Conservation (phyloP, 2,888 invertebrate genomes). For the Caenorhabditis panamensis region DNA sequence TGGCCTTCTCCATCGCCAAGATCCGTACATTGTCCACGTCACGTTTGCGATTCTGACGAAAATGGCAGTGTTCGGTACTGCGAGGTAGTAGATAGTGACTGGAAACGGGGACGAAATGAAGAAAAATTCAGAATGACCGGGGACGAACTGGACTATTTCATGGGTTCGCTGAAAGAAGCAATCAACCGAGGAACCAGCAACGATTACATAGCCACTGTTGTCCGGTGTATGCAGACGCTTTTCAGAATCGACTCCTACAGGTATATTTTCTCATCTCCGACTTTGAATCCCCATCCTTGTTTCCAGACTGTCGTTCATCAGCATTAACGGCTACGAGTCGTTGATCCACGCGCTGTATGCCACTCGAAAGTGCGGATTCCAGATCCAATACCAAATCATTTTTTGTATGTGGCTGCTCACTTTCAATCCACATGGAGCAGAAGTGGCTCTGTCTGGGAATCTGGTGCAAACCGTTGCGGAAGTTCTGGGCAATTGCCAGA, state of each 20-base stretch:
- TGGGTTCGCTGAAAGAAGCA: conserved; percentile 48
- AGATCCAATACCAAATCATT: conserved; percentile 59
- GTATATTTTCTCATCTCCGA: background rate
- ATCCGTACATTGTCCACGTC: conserved; percentile 47
- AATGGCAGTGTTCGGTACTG: conserved; percentile 44
- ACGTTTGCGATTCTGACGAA: conserved; percentile 48
- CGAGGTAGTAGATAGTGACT: conserved; percentile 1
- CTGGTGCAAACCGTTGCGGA: conserved; percentile 96
- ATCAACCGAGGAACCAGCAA: conserved; percentile 46
- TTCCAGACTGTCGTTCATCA: conserved; percentile 48
- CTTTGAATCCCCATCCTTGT: no score
- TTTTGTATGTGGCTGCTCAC: conserved; percentile 88
- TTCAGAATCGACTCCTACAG: conserved; percentile 44
- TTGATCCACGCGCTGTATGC: conserved; percentile 45
- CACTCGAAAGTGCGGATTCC: conserved; percentile 56
- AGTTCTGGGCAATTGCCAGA: conserved; percentile 95
- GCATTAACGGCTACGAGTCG: conserved; percentile 53
- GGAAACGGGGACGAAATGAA: no score
- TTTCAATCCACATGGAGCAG: conserved; percentile 93
- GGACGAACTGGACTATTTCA: conserved; percentile 55
- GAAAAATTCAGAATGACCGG: conserved; percentile 39
- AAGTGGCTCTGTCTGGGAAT: conserved; percentile 87
- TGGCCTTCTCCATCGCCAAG: conserved; percentile 45
- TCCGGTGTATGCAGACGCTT: conserved; percentile 58
- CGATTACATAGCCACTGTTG: conserved; percentile 52